Conservation (phyloP, 2,888 invertebrate species). For the Hypsopygia costalis region DNA sequence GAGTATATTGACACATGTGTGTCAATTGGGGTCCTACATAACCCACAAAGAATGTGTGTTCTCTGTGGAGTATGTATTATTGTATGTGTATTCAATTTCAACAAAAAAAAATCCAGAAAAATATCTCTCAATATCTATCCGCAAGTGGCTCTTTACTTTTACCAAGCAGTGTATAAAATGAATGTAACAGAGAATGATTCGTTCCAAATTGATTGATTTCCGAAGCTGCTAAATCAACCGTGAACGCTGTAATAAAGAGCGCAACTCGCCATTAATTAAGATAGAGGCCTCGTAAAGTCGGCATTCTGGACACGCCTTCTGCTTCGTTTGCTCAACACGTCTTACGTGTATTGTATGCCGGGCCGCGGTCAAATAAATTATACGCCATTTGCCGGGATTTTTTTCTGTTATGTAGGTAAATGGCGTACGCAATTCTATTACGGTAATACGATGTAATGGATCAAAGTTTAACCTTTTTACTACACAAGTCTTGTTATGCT, state of each 20-base stretch:
- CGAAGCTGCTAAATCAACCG: slow-evolving; percentile 58
- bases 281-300: slow-evolving; percentile 44
- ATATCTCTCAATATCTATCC: too few relatives aligned
- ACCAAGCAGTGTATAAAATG: too few relatives aligned
- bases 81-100: too few relatives aligned
- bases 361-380: slow-evolving; percentile 16
- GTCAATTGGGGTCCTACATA: too few relatives aligned
- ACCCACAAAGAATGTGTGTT: too few relatives aligned
- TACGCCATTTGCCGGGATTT: slow-evolving; percentile 14
- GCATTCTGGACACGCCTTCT: slow-evolving; percentile 49
- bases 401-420: slow-evolving; percentile 4
- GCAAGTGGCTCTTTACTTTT: too few relatives aligned
- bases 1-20: too few relatives aligned
- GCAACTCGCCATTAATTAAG: slow-evolving; percentile 61
- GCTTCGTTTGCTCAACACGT: slow-evolving; percentile 32
- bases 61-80: too few relatives aligned
- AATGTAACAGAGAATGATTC: slow-evolving; percentile 16
- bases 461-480: neutral
- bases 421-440: slow-evolving; percentile 1
- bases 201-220: slow-evolving; percentile 56
- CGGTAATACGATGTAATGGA: neutral
- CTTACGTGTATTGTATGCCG: slow-evolving; percentile 11
- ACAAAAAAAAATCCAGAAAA: too few relatives aligned
- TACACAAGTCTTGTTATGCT: too few relatives aligned
- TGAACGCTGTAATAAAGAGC: slow-evolving; percentile 65